Evolutionary conservation across 1,140 invertebrate species (phyloP).

Genomic region (Euura saliciscinereae): DNA sequence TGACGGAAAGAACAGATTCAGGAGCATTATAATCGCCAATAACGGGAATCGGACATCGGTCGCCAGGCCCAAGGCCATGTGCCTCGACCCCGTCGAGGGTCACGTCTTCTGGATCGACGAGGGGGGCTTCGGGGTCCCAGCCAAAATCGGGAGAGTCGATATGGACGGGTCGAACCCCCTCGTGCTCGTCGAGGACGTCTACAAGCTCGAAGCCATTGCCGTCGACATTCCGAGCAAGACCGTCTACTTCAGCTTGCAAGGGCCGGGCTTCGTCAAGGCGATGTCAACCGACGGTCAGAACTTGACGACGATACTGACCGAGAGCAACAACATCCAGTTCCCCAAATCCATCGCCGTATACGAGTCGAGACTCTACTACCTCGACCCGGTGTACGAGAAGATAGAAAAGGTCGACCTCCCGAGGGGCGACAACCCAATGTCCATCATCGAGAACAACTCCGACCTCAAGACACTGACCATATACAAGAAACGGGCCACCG

Average conservation of each 20-base stretch:
- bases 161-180: conserved; percentile 90
- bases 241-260: conserved; percentile 85
- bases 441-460: conserved; percentile 83
- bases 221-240: conserved; percentile 85
- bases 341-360: conserved; percentile 86
- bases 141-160: conserved; percentile 90
- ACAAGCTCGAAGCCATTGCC: conserved; percentile 81
- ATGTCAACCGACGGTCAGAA: conserved; percentile 80
- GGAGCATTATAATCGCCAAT: conserved; percentile 90
- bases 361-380: conserved; percentile 83
- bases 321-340: conserved; percentile 71
- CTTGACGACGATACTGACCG: conserved; percentile 70
- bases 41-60: conserved; percentile 87
- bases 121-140: conserved; percentile 87
- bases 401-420: conserved; percentile 87
- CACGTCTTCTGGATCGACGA: conserved; percentile 91
- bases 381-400: conserved; percentile 90
- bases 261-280: conserved; percentile 73
- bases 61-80: conserved; percentile 85
- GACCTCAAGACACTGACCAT: conserved; percentile 89
- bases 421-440: conserved; percentile 76
- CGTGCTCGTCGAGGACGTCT: conserved; percentile 69
- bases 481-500: conserved; percentile 82
- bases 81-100: conserved; percentile 89
- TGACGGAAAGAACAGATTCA: conserved; percentile 81